A percentile compares a stretch with the other conserved stretches of the same genome.
Conservation (phyloP, 2,113 vertebrate genomes). For the Podarcis cretensis region DNA sequence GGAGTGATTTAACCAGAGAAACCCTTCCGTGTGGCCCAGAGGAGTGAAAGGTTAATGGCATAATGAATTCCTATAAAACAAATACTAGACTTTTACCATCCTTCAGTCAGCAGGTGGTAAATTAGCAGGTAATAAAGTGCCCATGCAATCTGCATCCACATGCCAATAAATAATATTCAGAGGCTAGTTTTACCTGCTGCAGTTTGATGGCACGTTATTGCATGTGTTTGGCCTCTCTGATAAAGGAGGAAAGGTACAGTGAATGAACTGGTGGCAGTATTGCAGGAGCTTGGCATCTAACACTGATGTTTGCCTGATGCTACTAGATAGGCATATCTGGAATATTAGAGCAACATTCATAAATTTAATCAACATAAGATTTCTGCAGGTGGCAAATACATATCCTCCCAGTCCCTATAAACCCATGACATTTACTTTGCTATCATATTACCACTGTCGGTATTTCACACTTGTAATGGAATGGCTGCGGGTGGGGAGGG, state of each 20-base stretch:
- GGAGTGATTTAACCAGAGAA: constrained; percentile 61
- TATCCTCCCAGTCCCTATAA: constrained; percentile 45
- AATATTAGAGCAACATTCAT: constrained; percentile 44
- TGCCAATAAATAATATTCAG: constrained; percentile 61
- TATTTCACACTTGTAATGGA: constrained; percentile 56
- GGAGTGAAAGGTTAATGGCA: constrained; percentile 74
- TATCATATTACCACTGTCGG: constrained; percentile 42
- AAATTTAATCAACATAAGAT: constrained; percentile 62
- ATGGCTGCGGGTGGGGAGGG: constrained; percentile 1
- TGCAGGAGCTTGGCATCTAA: constrained; percentile 39
- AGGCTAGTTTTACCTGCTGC: constrained; percentile 45
- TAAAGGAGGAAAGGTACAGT: constrained; percentile 21
- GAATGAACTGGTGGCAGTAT: constrained; percentile 31
- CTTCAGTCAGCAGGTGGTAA: constrained; percentile 70
- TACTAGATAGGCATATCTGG: constrained; percentile 47
- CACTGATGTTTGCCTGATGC: constrained; percentile 54
- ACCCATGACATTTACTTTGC: constrained; percentile 50
- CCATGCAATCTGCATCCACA: constrained; percentile 60
- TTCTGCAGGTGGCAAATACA: constrained; percentile 51
- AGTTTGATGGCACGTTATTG: constrained; percentile 49
- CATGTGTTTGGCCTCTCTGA: neutral
- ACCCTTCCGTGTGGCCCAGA: constrained; percentile 50
- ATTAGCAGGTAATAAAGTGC: constrained; percentile 72
- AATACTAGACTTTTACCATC: constrained; percentile 62
- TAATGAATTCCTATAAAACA: constrained; percentile 77